A percentile compares a stretch with the other conserved stretches of the same genome.
Evolutionary conservation across 2,797 vertebrate genomes (phyloP).

Genomic region (Gambelia wislizenii): DNA sequence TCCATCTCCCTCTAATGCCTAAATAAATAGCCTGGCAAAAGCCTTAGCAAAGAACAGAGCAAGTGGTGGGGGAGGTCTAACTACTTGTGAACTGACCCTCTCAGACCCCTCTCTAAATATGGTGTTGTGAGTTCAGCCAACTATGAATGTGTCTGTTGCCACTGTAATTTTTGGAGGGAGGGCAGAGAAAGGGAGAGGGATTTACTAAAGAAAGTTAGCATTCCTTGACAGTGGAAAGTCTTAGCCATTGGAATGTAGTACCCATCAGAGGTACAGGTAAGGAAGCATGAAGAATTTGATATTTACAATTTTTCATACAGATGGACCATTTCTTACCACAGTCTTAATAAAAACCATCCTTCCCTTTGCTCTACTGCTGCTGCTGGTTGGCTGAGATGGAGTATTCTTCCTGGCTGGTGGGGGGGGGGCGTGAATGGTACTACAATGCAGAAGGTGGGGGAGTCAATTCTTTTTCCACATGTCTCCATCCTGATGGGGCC

Average conservation of each 20-base stretch:
- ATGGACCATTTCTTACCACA: neutral
- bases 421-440: too few relatives aligned
- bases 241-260: neutral
- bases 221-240: neutral
- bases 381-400: neutral
- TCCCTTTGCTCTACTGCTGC: neutral
- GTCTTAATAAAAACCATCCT: neutral
- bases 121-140: neutral
- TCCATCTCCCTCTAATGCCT: constrained; percentile 30
- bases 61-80: neutral
- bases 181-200: neutral
- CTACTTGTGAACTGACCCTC: neutral
- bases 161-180: neutral
- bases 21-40: neutral
- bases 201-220: neutral
- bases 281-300: neutral
- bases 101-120: neutral
- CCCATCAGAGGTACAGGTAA: too few relatives aligned
- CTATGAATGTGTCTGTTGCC: neutral
- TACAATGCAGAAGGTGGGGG: neutral
- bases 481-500: neutral
- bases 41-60: neutral
- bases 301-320: neutral
- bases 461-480: neutral
- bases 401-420: too few relatives aligned